Conservation (phyloP, 2,113 vertebrate genomes). For the Eulemur macaco region DNA sequence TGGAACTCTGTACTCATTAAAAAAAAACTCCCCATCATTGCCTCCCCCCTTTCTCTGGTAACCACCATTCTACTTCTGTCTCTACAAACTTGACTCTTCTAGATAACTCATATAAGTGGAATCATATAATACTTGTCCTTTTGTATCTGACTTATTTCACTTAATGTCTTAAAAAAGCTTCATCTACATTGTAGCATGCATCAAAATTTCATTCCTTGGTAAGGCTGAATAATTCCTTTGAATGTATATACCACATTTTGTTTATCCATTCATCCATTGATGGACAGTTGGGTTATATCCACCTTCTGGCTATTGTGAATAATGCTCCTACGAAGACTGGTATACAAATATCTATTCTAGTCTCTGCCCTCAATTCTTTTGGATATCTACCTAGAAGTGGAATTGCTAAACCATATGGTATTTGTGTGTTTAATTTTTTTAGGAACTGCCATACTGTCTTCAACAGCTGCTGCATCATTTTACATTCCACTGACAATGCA, state of each 20-base stretch:
- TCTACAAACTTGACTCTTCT: not conserved
- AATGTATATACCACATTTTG: not conserved
- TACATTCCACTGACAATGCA: not conserved
- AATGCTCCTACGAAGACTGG: not conserved
- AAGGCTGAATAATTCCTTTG: not conserved
- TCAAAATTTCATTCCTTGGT: not conserved
- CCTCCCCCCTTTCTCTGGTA: not conserved
- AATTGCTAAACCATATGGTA: not conserved
- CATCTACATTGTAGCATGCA: not conserved
- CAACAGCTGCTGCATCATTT: not conserved
- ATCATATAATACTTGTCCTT: not conserved
- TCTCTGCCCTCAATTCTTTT: not conserved
- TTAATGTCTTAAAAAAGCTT: not conserved
- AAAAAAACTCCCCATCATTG: not conserved
- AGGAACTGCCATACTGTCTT: not conserved
- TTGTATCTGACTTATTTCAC: not conserved
- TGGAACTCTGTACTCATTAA: not conserved
- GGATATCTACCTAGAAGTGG: not conserved
- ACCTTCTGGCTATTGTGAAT: not conserved
- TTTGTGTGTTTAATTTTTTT: not conserved
- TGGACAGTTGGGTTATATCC: not conserved
- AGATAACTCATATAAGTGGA: not conserved
- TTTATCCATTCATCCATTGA: not conserved
- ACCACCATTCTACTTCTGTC: not conserved
- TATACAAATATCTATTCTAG: not conserved